Conservation (phyloP, 1,140 invertebrate species). For the Notospermus geniculatus region DNA sequence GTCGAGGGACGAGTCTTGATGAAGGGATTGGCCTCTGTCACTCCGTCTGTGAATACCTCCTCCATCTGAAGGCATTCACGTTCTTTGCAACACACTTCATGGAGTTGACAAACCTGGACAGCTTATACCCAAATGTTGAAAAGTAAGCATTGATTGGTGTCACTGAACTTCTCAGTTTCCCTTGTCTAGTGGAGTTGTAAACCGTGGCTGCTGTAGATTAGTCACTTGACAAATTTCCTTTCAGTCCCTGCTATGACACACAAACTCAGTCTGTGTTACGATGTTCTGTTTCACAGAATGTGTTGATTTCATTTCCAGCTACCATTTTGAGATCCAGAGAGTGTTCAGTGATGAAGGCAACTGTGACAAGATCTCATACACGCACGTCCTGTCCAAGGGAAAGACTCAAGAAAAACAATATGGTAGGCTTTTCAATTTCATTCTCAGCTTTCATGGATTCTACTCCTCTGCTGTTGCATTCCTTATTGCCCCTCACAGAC, state of each 20-base stretch:
- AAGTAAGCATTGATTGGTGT: slow-evolving; percentile 64
- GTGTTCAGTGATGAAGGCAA: slow-evolving; percentile 35
- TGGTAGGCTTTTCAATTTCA: slow-evolving; percentile 35
- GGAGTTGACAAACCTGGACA: slow-evolving; percentile 69
- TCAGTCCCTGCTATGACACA: no score
- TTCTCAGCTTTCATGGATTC: no score
- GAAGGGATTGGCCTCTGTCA: slow-evolving; percentile 81
- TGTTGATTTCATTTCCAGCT: slow-evolving; percentile 38
- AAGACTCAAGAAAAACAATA: slow-evolving; percentile 50
- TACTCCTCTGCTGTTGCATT: no score
- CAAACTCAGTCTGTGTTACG: no score
- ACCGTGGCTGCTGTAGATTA: neutral
- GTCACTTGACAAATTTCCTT: no score
- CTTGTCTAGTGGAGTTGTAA: neutral
- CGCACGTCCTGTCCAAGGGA: slow-evolving; percentile 46
- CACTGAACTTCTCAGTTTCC: neutral
- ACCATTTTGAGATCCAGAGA: slow-evolving; percentile 47
- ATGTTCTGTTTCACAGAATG: no score
- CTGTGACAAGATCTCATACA: slow-evolving; percentile 46
- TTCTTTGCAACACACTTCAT: slow-evolving; percentile 83
- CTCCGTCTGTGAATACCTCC: slow-evolving; percentile 75
- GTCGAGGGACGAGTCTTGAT: slow-evolving; percentile 74
- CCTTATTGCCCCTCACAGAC: no score
- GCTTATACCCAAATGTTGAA: slow-evolving; percentile 73
- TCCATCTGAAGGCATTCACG: slow-evolving; percentile 69